These are phyloP conservation scores for Mythimna pallens DNA, from an alignment of 2,888 invertebrate genomes.

Conservation along the genomic window DNA sequence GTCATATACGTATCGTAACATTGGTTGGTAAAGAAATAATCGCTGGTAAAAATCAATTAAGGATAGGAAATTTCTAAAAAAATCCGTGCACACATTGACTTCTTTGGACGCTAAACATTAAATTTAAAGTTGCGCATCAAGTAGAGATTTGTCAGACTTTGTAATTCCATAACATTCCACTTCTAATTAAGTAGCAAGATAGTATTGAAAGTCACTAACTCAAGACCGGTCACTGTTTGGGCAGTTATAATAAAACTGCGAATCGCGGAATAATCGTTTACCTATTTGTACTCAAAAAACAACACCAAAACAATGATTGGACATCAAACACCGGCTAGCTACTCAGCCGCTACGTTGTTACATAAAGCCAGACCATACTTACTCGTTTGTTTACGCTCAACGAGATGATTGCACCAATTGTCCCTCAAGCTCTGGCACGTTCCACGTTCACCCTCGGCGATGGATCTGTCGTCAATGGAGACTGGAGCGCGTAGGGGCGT, in stretches of 20 bases:
- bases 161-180: background rate
- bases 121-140: conserved; percentile 3
- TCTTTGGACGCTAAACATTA: background rate
- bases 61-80: background rate
- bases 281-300: conserved; percentile 31
- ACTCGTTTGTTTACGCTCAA: conserved; percentile 89
- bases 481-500: conserved; percentile 69
- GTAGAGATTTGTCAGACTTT: conserved; percentile 1
- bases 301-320: conserved; percentile 58
- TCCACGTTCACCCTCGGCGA: conserved; percentile 74
- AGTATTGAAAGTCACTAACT: background rate
- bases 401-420: conserved; percentile 89
- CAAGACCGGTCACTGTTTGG: conserved; percentile 44
- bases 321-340: conserved; percentile 53
- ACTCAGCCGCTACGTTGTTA: conserved; percentile 68
- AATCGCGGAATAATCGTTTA: conserved; percentile 44
- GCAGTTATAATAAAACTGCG: conserved; percentile 58
- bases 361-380: conserved; percentile 82
- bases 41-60: background rate
- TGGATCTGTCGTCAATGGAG: conserved; percentile 66
- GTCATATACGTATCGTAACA: background rate
- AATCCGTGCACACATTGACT: background rate
- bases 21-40: conserved; percentile 1
- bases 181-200: background rate
- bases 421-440: conserved; percentile 84